These are phyloP conservation scores for Phymorhynchus buccinoides DNA, from an alignment of 1,140 invertebrate genomes.

Conservation along the genomic window DNA sequence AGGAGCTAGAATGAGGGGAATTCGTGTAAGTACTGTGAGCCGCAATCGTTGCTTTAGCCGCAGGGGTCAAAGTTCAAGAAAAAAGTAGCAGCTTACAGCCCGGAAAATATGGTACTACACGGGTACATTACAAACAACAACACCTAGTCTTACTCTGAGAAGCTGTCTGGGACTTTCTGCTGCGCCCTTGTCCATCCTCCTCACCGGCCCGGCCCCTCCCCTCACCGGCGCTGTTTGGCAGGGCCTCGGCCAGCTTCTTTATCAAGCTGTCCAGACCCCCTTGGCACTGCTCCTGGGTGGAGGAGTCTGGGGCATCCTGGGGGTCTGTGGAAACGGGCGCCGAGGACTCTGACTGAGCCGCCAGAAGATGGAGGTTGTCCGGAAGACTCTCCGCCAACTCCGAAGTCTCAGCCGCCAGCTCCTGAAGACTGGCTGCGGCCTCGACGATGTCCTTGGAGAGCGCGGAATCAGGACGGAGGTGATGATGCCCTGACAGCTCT, in stretches of 20 bases:
- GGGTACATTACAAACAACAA: background rate
- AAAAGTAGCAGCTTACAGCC: too few relatives aligned
- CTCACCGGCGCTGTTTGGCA: background rate
- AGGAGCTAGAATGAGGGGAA: too few relatives aligned
- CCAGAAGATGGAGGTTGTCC: constrained; percentile 23
- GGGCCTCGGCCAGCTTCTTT: background rate
- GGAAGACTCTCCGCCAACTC: constrained; percentile 31
- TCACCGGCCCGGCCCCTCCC: background rate
- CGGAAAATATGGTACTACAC: too few relatives aligned
- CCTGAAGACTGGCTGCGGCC: constrained; percentile 24
- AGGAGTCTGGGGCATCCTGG: background rate
- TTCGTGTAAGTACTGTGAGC: too few relatives aligned
- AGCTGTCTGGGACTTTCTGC: background rate
- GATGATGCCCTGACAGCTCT: background rate
- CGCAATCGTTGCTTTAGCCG: too few relatives aligned
- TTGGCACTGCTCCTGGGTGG: background rate
- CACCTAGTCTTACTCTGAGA: background rate
- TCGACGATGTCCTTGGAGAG: background rate
- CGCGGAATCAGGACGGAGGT: background rate
- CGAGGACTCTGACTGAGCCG: background rate
- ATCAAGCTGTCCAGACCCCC: background rate
- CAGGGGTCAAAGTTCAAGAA: too few relatives aligned
- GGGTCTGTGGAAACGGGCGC: background rate
- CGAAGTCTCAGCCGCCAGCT: constrained; percentile 23
- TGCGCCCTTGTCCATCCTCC: background rate